These are phyloP conservation scores for Ostrea edulis DNA, from an alignment of 1,140 invertebrate species.

Conservation along the genomic window DNA sequence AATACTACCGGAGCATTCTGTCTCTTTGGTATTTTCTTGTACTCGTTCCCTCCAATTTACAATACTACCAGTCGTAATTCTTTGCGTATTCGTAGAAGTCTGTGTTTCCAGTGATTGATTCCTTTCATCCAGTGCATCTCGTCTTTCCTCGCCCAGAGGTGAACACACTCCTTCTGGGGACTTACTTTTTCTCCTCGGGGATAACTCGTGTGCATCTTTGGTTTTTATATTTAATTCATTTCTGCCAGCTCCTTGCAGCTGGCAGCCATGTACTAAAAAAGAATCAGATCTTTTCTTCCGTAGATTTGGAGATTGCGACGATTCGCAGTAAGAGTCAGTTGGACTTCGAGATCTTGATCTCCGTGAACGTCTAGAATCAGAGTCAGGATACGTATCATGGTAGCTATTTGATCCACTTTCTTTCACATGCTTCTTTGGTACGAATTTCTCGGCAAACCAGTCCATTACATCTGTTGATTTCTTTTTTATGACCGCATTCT, in stretches of 20 bases:
- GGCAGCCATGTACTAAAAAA: conserved; percentile 32
- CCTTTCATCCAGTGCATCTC: background rate
- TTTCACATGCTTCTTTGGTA: conserved; percentile 40
- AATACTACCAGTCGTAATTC: background rate
- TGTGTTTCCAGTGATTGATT: background rate
- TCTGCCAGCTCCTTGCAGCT: conserved; percentile 15
- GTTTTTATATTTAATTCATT: background rate
- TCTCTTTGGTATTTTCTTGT: background rate
- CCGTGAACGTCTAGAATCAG: background rate
- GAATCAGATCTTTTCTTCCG: conserved; percentile 17
- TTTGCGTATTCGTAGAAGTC: background rate
- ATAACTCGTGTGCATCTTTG: background rate
- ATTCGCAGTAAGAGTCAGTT: background rate
- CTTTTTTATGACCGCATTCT: background rate
- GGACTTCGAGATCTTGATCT: conserved; percentile 24
- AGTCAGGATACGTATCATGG: background rate
- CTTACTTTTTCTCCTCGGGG: background rate
- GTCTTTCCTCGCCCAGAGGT: background rate
- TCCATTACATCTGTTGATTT: conserved; percentile 48
- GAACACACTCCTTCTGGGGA: background rate
- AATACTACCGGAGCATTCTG: background rate
- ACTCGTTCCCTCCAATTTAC: background rate
- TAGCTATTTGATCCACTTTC: conserved; percentile 8
- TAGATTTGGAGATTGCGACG: background rate
- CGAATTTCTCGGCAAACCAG: conserved; percentile 51